Evolutionary conservation across 2,888 invertebrate species (phyloP), one percentile per base, ranked within the genome.

Genomic region (Phortica okadai): DNA sequence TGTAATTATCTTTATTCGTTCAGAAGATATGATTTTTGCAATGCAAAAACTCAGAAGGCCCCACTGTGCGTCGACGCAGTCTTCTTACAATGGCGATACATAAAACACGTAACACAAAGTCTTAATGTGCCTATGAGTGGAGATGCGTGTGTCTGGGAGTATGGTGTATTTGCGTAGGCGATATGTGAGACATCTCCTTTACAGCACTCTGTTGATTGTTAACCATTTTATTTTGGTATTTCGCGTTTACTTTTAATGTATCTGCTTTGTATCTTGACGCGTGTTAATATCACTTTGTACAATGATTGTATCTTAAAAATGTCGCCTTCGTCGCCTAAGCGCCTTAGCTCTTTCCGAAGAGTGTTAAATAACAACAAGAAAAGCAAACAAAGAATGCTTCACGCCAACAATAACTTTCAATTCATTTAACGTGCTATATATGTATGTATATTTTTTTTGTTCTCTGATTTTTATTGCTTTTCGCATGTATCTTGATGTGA

Each of bases 141-240:
- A 33, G 54, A 6, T 54, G 10, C 54, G 54, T 10, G 54, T 54
- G 54, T 54, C 5, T 10, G 10, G 2, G 54, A 54, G 54, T n/a
- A 33, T 54, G 54, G 33, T 33, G 54, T n/a, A 54, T 54, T 14
- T 10, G 54, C n/a, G 54, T 54, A 54, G n/a, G 54, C 54, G 11
- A 42, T 42, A 67, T 14, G 45, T 67, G 67, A 64, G 41, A 33
- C 64, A 21, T 64, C 14, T 11, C 66, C 73, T 76, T 85, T 88
- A 84, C 83, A 82, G 82, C 86, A 80, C 81, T 80, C 86, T 81
- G 85, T 84, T 88, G 84, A 88, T 88, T 84, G 82, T 83, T 80
- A 81, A 79, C 66, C 14, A 14, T 64, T 25, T 41, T 64, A 10
- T 25, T 64, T 62, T 62, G 21, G 10, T 50, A 50, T 50, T 50